Conservation (phyloP, 2,797 vertebrate genomes). For the Orestias chungarensis region DNA sequence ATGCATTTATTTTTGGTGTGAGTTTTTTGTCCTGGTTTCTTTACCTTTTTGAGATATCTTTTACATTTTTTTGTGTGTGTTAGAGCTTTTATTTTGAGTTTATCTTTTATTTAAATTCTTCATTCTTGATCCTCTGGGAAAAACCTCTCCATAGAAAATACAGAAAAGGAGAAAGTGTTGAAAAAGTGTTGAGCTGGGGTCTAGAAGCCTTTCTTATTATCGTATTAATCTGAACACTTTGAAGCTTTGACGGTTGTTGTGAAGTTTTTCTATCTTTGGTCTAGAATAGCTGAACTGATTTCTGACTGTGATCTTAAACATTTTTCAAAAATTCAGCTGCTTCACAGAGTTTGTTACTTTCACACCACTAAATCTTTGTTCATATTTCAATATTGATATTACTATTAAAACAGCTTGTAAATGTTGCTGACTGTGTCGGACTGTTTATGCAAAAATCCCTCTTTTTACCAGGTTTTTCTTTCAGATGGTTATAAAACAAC, state of each 20-base stretch:
- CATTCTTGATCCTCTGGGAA: no score
- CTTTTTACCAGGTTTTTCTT: background rate
- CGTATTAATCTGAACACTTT: background rate
- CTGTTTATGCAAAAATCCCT: background rate
- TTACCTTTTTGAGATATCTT: no score
- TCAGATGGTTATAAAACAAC: background rate
- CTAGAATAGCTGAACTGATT: background rate
- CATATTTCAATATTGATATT: background rate
- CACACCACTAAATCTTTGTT: background rate
- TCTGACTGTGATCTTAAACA: background rate
- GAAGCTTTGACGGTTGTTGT: background rate
- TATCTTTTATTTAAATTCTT: background rate
- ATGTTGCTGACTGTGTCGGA: background rate
- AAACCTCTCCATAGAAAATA: background rate
- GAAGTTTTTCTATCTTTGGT: background rate
- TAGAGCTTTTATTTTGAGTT: background rate
- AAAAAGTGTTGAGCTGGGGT: background rate
- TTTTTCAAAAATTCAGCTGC: background rate
- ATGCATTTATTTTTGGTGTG: background rate
- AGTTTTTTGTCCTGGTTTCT: no score
- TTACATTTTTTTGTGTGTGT: no score
- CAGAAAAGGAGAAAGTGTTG: no score
- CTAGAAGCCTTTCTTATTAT: background rate
- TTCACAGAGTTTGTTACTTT: background rate
- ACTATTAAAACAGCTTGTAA: background rate